phyloP scores from a whole-genome alignment of 2,888 invertebrate genomes.

The Brassicogethes aeneus region DNA sequence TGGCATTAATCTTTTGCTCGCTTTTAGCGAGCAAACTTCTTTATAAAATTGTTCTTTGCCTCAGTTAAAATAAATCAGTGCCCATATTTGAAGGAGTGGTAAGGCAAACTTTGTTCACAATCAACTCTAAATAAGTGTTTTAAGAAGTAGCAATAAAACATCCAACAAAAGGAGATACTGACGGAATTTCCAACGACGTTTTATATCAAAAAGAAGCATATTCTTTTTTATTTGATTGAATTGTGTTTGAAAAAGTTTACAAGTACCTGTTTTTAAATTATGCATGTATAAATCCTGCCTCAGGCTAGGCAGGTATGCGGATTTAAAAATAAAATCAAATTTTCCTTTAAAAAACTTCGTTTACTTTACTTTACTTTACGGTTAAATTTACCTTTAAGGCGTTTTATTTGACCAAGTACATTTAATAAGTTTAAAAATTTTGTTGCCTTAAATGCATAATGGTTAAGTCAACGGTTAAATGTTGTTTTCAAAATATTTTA shows the following conservation, averaged over 20 bases:
- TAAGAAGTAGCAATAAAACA: slow-evolving; percentile 12
- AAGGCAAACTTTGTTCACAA: neutral
- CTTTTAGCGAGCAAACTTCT: slow-evolving; percentile 12
- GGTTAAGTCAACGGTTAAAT: no score
- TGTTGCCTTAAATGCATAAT: no score
- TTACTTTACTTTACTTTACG: no score
- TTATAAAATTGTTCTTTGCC: slow-evolving; percentile 11
- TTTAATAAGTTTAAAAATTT: no score
- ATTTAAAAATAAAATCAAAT: no score
- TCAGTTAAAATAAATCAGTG: slow-evolving; percentile 14
- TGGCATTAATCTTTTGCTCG: slow-evolving; percentile 14
- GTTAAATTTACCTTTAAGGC: no score
- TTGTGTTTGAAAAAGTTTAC: neutral
- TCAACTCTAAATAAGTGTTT: slow-evolving; percentile 21
- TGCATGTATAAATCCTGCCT: neutral
- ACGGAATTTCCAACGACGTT: slow-evolving; percentile 21
- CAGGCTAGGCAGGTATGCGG: no score
- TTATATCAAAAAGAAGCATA: slow-evolving; percentile 19
- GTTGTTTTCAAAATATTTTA: no score
- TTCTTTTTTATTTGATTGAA: slow-evolving; percentile 10
- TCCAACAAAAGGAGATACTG: slow-evolving; percentile 15
- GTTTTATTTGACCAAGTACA: no score
- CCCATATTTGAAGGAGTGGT: slow-evolving; percentile 7
- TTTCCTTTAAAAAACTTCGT: no score
- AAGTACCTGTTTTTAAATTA: neutral